Base-by-base conservation (phyloP, 2,113 vertebrate genomes). In the Periophthalmus modestus region DNA sequence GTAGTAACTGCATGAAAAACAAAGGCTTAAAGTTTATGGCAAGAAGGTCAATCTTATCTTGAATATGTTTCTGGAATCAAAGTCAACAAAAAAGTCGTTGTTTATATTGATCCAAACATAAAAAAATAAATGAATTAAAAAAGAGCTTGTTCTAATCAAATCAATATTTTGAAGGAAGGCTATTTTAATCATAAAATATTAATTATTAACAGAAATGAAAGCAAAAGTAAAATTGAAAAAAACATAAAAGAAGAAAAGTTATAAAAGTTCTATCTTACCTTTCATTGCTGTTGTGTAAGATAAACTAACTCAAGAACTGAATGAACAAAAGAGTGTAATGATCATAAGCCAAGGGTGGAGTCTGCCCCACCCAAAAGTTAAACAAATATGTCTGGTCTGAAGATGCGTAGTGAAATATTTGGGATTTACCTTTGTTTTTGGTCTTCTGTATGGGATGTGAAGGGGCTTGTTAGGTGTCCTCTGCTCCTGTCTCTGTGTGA, bases 281-380 rank as follows among this genome's bases (percentile, higher is more conserved):
- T 28, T 59, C 57, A 59, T 59, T 23, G 5, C 4, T 5, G 57
- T 10, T 15, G 57, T 24, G 57, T 15, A 12, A 28, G 23, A 28
- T 28, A 28, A 59, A 59, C 14, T 7, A 28, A 59, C 57, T 59
- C 4, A 12, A 57, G 55, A 57, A 57, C 6, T 28, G 23, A 24
- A 15, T 62, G 74, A 43, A 39, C 54, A 48, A 71, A 73, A 69
- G 15, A 46, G 9, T 10, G 47, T 62, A 77, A 73, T 65, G 48
- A 71, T 55, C n/a, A 68, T 68, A 79, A 67, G 71, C 19, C 73
- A 58, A 66, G 76, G 87, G 83, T 47, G 85, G 63, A 77, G 80
- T 71, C 19, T 36, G 78, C 85, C 82, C 85, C 84, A 88, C 87
- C 85, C 82, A 34, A 70, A 72, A 43, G 21, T 47, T n/a, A 10